These are phyloP conservation scores for Rhodinocichla rosea DNA, from an alignment of 2,113 vertebrate species.

Conservation along the genomic window DNA sequence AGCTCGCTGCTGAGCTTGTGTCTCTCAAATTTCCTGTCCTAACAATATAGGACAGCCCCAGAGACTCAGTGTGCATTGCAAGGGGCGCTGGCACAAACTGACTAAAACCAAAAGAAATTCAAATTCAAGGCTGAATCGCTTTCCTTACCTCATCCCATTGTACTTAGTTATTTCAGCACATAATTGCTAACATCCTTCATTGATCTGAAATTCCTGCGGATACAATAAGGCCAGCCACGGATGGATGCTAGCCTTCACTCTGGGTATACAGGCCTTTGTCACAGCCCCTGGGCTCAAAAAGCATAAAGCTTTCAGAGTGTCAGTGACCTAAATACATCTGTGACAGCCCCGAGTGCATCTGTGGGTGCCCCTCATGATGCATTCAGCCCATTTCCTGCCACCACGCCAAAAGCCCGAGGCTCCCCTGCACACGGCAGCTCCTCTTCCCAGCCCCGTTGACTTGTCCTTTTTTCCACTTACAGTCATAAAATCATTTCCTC, in stretches of 20 bases:
- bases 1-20: background rate
- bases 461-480: slow-evolving; percentile 4
- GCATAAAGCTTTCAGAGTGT: slow-evolving; percentile 41
- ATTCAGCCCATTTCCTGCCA: background rate
- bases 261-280: slow-evolving; percentile 44
- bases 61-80: background rate
- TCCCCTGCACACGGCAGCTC: background rate
- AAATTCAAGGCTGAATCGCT: slow-evolving; percentile 33
- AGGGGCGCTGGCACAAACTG: background rate
- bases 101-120: slow-evolving; percentile 44
- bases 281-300: background rate
- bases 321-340: slow-evolving; percentile 50
- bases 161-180: slow-evolving; percentile 57
- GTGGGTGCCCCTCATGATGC: background rate
- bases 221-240: slow-evolving; percentile 59
- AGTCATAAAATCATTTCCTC: slow-evolving; percentile 23
- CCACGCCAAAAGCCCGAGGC: background rate
- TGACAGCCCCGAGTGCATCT: background rate
- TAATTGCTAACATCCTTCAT: slow-evolving; percentile 69
- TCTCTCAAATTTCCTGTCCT: slow-evolving; percentile 1
- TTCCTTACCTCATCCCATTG: slow-evolving; percentile 63
- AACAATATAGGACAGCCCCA: background rate
- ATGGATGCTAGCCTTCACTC: slow-evolving; percentile 54
- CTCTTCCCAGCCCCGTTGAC: background rate
- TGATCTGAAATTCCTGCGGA: slow-evolving; percentile 58